Base-by-base conservation (phyloP, 1,140 invertebrate genomes). In the Drosophila sechellia region DNA sequence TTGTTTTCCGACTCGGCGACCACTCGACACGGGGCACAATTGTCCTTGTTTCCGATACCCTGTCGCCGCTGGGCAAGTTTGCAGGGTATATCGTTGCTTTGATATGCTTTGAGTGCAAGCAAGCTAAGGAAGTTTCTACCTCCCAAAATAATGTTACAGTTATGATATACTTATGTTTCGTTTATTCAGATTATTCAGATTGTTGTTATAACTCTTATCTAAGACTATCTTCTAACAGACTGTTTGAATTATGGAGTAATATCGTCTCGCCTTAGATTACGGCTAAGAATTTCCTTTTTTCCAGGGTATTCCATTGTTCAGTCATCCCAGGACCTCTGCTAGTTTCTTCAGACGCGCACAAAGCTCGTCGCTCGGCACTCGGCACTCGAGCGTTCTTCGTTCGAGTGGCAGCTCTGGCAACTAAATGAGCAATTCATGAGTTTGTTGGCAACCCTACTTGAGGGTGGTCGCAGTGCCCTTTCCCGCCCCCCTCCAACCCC, bases 351-450 rank as follows among this genome's bases (percentile, higher is more conserved):
- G 25, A 27, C 34, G 57, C 52, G 63, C 59, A 64, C 72, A 72
- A 52, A 48, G 59, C 78, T 57, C 35, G 43, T 70, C 35, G 68
- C 52, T 42, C 37, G 63, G 77, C 77, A 31, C 31, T 57, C 37
- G 63, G 77, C 77, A 79, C 84, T 89, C 50, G 68, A 89, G 52
- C 71, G 77, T 64, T 52, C 49, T 52, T 52, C 75, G 68, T 75
- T 89, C 72, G 69, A 89, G 84, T 80, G 84, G 64, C 78, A 55
- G 78, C 79, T 85, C 81, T 77, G 68, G 58, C 70, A 78, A 68
- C 84, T 80, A 89, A 89, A 89, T 89, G 84, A 89, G 84, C 84
- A 89, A 89, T 89, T 89, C 84, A 89, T 84, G 84, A 65, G 72
- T 75, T 71, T 86, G 81, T 89, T 89, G 84, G 83, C 79, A 89